These are phyloP conservation scores for Neomorphus geoffroyi DNA, from an alignment of 2,797 vertebrate genomes.

Conservation along the genomic window DNA sequence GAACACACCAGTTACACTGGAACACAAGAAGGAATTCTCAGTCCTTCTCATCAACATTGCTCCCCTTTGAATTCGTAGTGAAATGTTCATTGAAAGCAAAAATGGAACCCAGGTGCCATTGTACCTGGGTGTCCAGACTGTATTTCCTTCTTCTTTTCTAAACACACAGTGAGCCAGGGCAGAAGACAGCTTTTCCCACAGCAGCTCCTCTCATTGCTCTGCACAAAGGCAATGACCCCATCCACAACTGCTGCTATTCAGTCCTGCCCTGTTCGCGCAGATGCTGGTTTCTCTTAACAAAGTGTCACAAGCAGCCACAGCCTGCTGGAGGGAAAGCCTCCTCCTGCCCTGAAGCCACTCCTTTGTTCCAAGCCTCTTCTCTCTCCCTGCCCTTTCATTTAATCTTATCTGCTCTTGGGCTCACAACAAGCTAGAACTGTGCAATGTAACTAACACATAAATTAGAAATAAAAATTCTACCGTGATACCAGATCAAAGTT, in stretches of 20 bases:
- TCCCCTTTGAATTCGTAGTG: not conserved
- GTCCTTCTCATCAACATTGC: not conserved
- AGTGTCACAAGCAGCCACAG: not conserved
- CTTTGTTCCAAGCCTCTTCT: not conserved
- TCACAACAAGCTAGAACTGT: not conserved
- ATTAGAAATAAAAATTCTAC: not conserved
- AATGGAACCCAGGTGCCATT: not conserved
- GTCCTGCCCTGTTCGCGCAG: not conserved
- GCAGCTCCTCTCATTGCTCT: not conserved
- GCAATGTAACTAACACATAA: not conserved
- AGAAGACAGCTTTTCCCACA: not conserved
- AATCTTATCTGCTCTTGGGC: not conserved
- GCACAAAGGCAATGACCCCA: not conserved
- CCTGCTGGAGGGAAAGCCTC: not conserved
- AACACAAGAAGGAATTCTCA: not conserved
- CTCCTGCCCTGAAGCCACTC: not conserved
- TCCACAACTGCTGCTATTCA: not conserved
- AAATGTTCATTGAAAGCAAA: not conserved
- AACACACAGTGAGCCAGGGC: not conserved
- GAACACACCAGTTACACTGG: not conserved
- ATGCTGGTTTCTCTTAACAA: not conserved
- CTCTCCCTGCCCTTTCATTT: not conserved
- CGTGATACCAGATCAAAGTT: not conserved
- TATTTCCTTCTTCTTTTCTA: not conserved
- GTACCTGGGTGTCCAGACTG: fast-evolving